Base-by-base conservation (phyloP, 2,888 invertebrate genomes). In the Drosophila testacea region DNA sequence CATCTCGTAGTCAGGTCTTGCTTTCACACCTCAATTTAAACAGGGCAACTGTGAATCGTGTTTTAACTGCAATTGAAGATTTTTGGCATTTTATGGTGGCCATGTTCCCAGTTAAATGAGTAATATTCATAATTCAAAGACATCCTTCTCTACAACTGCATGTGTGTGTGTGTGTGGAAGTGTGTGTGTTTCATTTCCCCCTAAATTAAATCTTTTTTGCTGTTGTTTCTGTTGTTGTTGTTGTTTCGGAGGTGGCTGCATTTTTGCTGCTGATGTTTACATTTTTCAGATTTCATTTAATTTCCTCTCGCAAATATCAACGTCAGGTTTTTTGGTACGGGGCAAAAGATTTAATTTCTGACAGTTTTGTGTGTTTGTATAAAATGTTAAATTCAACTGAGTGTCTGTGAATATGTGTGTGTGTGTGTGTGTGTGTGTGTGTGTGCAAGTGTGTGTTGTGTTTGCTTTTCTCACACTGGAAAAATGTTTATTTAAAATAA, bases 261-360 rank as follows among this genome's bases (percentile, higher is more conserved):
- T 60, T 70, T 71, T 57, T 54, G 69, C 44, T 47, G 48, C 52
- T 54, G 56, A 66, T 82, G 79, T 81, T 88, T 83, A 82, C 79
- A 69, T 60, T 78, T 81, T 75, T 65, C 68, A 62, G 68, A 63
- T 79, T 87, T 79, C 77, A 75, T 88, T 88, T 83, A 83, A 88
- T 83, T 83, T 88, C 83, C 86, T 85, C 80, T 73, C 66, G 65
- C 81, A 67, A 75, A 75, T 76, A 70, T 66, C 73, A 67, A 48
- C 67, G 66, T 67, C 69, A 44, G 71, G 22, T 52, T 62, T 68
- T 60, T 60, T 39, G 34, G 34, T 41, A 10, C 62, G 62, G 55
- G 65, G 61, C 36, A 50, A 60, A 69, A 70, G 70, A 87, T 88
- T 81, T 81, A 60, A 73, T 88, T 87, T 83, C 83, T 79, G 88